A percentile compares a stretch with the other conserved stretches of the same genome.
Conservation (phyloP, 2,113 vertebrate genomes). For the Naja naja region DNA sequence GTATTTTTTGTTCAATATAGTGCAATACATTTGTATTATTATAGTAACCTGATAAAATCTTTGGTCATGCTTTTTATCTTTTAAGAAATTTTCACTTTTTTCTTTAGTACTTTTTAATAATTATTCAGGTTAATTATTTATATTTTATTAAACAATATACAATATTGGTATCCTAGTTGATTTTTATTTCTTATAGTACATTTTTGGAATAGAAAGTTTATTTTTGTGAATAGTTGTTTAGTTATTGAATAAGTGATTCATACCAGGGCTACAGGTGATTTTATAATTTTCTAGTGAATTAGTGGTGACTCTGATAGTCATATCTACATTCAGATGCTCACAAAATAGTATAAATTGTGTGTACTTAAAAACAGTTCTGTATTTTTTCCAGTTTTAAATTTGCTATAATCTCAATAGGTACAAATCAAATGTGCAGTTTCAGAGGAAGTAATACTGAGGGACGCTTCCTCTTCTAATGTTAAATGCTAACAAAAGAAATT, state of each 20-base stretch:
- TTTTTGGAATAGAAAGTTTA: background rate
- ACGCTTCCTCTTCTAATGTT: background rate
- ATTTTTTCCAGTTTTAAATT: background rate
- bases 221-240: background rate
- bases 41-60: background rate
- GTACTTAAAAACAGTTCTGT: background rate
- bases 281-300: background rate
- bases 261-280: background rate
- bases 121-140: background rate
- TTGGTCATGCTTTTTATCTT: background rate
- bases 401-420: background rate
- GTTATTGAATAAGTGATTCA: background rate
- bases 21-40: background rate
- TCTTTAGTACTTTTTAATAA: background rate
- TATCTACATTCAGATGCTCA: background rate
- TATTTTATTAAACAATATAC: background rate
- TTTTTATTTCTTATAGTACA: background rate
- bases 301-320: background rate
- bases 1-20: slow-evolving; percentile 9
- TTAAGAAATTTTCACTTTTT: background rate
- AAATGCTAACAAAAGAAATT: background rate
- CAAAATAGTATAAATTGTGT: background rate
- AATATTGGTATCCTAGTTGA: background rate
- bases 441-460: background rate
- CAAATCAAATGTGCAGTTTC: background rate